A percentile compares a stretch with the other conserved stretches of the same genome.
Evolutionary conservation across 2,113 vertebrate species (phyloP).

Genomic region (Speoplatyrhinus poulsoni): DNA sequence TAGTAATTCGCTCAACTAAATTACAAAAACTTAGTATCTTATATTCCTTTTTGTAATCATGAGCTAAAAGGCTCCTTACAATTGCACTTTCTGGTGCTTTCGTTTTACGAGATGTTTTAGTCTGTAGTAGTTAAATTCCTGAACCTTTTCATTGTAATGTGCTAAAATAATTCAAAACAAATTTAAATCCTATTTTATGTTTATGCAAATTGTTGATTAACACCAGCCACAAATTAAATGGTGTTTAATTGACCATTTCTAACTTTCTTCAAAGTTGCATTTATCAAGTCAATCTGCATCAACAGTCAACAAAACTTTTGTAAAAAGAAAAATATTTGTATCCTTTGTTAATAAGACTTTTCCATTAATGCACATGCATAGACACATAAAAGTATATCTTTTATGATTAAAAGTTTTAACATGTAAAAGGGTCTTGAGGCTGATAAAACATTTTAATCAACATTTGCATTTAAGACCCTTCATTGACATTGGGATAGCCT

Average conservation of each 20-base stretch:
- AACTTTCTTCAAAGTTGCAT: constrained; percentile 41
- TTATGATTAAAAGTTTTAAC: constrained; percentile 32
- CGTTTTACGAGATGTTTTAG: neutral
- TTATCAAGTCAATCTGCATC: constrained; percentile 57
- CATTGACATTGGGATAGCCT: neutral
- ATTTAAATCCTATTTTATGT: too few species aligned
- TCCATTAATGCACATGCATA: neutral
- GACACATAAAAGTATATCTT: constrained; percentile 2
- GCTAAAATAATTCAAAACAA: constrained; percentile 13
- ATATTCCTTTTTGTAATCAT: constrained; percentile 75
- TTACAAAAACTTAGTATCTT: constrained; percentile 68
- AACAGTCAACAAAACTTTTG: constrained; percentile 33
- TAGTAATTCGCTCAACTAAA: constrained; percentile 66
- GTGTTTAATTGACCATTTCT: too few species aligned
- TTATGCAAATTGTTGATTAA: too few species aligned
- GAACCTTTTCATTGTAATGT: constrained; percentile 17
- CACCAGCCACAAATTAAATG: too few species aligned
- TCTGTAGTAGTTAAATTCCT: constrained; percentile 11
- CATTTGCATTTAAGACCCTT: neutral
- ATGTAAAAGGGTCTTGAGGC: too few species aligned
- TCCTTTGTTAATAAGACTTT: neutral
- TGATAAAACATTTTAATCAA: constrained; percentile 16
- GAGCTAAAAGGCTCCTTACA: constrained; percentile 77
- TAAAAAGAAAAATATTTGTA: neutral
- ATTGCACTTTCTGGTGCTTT: constrained; percentile 63